Conservation (phyloP, 2,113 vertebrate genomes). For the Mugil cephalus region DNA sequence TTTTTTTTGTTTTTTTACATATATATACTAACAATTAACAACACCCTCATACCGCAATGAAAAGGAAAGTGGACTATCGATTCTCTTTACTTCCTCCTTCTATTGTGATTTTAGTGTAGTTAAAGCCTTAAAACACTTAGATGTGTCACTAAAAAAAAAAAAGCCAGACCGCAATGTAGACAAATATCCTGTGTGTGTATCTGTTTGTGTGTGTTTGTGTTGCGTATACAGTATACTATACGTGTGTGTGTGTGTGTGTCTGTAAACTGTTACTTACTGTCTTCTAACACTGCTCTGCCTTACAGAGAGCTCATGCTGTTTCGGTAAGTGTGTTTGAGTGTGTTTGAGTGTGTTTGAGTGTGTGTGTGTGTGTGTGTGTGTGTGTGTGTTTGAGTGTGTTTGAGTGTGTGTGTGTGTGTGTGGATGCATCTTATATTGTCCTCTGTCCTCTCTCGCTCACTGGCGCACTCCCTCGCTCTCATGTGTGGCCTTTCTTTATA, state of each 20-base stretch:
- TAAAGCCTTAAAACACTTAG: neutral
- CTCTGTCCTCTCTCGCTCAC: conserved; percentile 36
- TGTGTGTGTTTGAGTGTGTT: conserved; percentile 64
- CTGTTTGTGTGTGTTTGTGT: conserved; percentile 32
- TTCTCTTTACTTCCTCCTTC: neutral
- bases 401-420: conserved; percentile 18
- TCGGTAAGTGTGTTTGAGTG: conserved; percentile 79
- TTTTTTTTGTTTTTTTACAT: too few species aligned
- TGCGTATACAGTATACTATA: conserved; percentile 15
- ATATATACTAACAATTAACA: neutral
- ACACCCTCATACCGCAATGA: neutral
- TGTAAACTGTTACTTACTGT: conserved; percentile 65
- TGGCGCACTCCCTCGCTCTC: conserved; percentile 28
- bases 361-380: conserved; percentile 6
- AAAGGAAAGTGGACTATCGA: neutral
- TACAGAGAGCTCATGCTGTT: conserved; percentile 79
- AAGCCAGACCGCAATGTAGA: neutral
- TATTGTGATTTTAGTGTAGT: neutral
- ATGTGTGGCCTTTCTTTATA: conserved; percentile 27
- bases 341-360: conserved; percentile 28
- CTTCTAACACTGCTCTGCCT: conserved; percentile 81
- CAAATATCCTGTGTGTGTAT: conserved; percentile 8
- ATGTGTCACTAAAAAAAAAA: neutral
- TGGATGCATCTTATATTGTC: conserved; percentile 28
- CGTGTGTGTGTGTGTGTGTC: conserved; percentile 39